These are phyloP conservation scores for Ailuropoda melanoleuca DNA, from an alignment of 2,113 vertebrate species.

Conservation along the genomic window DNA sequence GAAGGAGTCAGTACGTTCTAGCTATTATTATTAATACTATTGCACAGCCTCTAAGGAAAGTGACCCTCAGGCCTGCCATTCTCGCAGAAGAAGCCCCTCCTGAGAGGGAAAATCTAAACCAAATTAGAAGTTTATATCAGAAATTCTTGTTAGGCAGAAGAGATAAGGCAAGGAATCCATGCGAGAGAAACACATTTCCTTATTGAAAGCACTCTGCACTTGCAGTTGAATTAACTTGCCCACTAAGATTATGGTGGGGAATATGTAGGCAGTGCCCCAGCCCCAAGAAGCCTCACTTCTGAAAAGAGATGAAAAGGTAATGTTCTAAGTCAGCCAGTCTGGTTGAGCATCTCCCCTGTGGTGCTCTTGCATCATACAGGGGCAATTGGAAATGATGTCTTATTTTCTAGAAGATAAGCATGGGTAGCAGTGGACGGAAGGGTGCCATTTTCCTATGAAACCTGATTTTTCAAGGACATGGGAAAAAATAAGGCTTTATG, in stretches of 20 bases:
- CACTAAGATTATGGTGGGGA: neutral
- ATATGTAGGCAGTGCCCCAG: too few species aligned
- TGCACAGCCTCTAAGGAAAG: neutral
- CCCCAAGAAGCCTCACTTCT: neutral
- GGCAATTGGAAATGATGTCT: neutral
- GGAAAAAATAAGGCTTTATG: neutral
- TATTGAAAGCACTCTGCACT: neutral
- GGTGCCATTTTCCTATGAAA: constrained; percentile 35
- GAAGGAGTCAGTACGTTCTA: too few species aligned
- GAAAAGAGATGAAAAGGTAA: neutral
- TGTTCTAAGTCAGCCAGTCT: neutral
- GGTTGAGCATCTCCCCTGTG: accelerated
- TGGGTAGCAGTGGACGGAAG: neutral
- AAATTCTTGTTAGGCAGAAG: neutral
- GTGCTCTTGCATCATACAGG: neutral
- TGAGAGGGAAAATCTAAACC: neutral
- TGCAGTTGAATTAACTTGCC: neutral
- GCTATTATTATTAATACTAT: neutral
- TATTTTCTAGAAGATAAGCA: neutral
- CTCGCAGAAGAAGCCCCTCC: neutral
- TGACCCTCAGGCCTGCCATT: neutral
- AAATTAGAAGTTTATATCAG: neutral
- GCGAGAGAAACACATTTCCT: neutral
- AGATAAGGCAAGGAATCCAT: neutral
- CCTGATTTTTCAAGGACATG: constrained; percentile 6